Evolutionary conservation across 2,113 vertebrate species (phyloP).

Genomic region (Oreochromis tanganicae): DNA sequence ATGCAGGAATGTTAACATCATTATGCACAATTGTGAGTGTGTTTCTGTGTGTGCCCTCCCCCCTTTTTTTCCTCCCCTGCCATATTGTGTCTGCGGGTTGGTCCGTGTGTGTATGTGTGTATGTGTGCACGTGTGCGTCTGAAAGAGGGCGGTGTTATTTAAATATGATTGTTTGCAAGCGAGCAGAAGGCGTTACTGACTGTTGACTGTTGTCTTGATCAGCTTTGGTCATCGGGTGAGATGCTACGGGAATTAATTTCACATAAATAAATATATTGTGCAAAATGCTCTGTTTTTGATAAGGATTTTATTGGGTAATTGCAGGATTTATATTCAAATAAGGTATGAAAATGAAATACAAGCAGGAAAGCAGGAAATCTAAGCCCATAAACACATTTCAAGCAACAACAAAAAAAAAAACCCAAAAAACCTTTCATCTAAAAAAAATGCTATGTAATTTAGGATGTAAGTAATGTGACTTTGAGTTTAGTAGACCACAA

Average conservation of each 20-base stretch:
- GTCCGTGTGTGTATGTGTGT: slow-evolving; percentile 42
- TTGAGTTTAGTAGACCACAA: not conserved
- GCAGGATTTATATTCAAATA: not conserved
- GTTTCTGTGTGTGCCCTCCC: slow-evolving; percentile 68
- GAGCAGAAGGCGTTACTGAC: slow-evolving; percentile 43
- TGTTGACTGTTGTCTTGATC: slow-evolving; percentile 4
- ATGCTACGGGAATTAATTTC: not conserved
- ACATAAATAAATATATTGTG: not conserved
- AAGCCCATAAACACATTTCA: not conserved
- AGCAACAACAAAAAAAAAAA: not conserved
- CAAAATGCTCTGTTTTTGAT: not conserved
- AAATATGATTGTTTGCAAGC: slow-evolving; percentile 47
- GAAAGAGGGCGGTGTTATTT: slow-evolving; percentile 42
- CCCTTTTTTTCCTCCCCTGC: slow-evolving; percentile 48
- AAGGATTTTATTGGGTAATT: not conserved
- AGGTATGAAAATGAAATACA: not conserved
- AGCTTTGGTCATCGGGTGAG: not conserved
- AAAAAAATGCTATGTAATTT: not conserved
- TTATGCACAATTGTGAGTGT: slow-evolving; percentile 88
- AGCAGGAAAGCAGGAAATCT: not conserved
- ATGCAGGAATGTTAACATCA: slow-evolving; percentile 91
- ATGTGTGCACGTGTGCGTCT: slow-evolving; percentile 13
- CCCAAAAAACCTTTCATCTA: not conserved
- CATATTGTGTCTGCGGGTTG: slow-evolving; percentile 74
- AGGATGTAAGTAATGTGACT: not conserved